phyloP scores from a whole-genome alignment of 1,140 invertebrate species.

The Cydia amplana region DNA sequence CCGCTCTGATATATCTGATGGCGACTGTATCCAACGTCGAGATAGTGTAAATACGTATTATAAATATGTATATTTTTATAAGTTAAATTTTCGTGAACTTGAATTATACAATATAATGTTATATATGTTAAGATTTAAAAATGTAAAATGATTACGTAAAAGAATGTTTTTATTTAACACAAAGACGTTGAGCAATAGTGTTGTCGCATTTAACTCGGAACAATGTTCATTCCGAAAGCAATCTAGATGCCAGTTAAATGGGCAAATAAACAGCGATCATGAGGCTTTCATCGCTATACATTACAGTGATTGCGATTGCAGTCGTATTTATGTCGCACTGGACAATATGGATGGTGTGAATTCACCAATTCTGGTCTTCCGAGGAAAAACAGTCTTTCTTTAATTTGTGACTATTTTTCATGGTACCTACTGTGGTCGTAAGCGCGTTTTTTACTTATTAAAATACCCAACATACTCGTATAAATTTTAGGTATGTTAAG shows the following conservation, averaged over 20 bases:
- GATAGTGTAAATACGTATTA: too few relatives aligned
- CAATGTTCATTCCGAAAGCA: constrained; percentile 26
- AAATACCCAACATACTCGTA: background rate
- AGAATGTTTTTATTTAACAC: background rate
- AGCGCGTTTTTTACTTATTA: background rate
- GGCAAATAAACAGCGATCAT: constrained; percentile 44
- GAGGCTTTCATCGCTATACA: constrained; percentile 44
- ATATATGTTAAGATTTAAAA: too few relatives aligned
- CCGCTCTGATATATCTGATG: too few relatives aligned
- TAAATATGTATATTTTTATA: too few relatives aligned
- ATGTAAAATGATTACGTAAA: too few relatives aligned
- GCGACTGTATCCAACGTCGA: too few relatives aligned
- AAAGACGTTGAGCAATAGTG: background rate
- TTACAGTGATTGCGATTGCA: constrained; percentile 39
- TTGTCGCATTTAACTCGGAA: constrained; percentile 21
- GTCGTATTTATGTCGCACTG: constrained; percentile 38
- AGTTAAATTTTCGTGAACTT: too few relatives aligned
- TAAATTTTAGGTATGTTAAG: too few relatives aligned
- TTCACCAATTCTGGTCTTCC: background rate
- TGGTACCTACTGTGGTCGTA: background rate
- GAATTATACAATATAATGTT: too few relatives aligned
- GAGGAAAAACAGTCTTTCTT: background rate
- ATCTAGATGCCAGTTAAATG: constrained; percentile 44
- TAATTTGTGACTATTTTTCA: background rate
- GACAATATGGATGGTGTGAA: constrained; percentile 24